A percentile compares a stretch with the other conserved stretches of the same genome.
Conservation (phyloP, 2,888 invertebrate species). For the Microctonus aethiopoides region DNA sequence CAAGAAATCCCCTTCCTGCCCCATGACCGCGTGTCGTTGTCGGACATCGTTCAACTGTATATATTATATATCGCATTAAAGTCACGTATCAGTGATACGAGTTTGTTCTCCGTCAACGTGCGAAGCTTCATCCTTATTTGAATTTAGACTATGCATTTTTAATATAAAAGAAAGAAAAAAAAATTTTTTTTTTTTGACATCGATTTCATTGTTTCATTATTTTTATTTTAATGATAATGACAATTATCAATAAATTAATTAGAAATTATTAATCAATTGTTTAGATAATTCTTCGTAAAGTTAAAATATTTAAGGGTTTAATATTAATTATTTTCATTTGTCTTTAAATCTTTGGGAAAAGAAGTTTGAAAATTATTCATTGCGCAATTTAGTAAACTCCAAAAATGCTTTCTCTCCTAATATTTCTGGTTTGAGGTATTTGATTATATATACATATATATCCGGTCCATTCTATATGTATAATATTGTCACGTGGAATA, state of each 20-base stretch:
- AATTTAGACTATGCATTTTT: background rate
- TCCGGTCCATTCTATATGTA: background rate
- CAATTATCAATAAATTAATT: too few species aligned
- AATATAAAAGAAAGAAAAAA: background rate
- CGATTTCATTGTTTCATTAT: background rate
- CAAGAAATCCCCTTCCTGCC: slow-evolving; percentile 38
- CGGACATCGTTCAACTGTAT: background rate
- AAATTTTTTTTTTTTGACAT: too few species aligned
- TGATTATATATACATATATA: background rate
- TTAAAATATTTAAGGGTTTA: background rate
- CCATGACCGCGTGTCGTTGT: slow-evolving; percentile 14
- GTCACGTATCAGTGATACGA: slow-evolving; percentile 29
- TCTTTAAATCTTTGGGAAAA: background rate
- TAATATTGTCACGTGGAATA: background rate
- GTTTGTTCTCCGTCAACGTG: slow-evolving; percentile 12
- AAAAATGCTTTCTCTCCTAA: background rate
- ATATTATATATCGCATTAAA: slow-evolving; percentile 12
- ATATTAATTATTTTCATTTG: background rate
- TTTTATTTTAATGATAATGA: too few species aligned
- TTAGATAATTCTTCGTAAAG: too few species aligned
- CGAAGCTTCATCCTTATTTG: slow-evolving; percentile 3
- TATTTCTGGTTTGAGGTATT: background rate
- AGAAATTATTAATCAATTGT: too few species aligned
- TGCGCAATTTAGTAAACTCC: background rate
- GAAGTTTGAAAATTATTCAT: background rate